phyloP scores from a whole-genome alignment of 2,113 vertebrate genomes.

The Corythoichthys haematopterus region DNA sequence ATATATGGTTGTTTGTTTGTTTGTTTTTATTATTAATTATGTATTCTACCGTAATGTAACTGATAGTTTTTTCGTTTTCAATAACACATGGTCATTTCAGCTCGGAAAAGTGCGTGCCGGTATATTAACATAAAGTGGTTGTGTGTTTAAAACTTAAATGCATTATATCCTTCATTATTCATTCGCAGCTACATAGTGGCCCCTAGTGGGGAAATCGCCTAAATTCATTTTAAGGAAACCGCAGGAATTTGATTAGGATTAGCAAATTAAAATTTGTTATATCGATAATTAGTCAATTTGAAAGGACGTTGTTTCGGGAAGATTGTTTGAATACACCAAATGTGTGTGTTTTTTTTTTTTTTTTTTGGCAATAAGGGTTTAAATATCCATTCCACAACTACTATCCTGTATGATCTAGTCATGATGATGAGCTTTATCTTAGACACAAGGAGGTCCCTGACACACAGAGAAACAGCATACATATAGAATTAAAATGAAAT shows the following conservation, averaged over 20 bases:
- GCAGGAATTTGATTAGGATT: neutral
- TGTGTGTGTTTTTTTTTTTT: neutral
- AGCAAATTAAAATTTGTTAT: neutral
- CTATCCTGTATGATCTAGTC: too few relatives aligned
- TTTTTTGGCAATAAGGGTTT: neutral
- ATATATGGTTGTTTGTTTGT: too few relatives aligned
- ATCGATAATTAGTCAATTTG: neutral
- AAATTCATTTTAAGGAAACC: neutral
- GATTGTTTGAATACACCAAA: neutral
- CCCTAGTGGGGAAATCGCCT: conserved; percentile 47
- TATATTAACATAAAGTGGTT: neutral
- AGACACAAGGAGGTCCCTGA: too few relatives aligned
- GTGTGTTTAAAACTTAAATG: neutral
- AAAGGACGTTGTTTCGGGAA: neutral
- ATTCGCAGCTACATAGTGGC: conserved; percentile 37
- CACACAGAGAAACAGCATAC: too few relatives aligned
- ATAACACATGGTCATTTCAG: neutral
- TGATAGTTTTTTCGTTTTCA: neutral
- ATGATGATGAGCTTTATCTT: too few relatives aligned
- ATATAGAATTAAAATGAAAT: too few relatives aligned
- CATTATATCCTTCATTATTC: neutral
- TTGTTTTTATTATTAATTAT: neutral
- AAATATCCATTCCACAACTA: conserved; percentile 4
- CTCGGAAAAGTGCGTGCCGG: neutral
- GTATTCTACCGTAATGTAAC: conserved; percentile 5